Percentiles rank a stretch among this genome's conserved stretches.
Evolutionary conservation across 2,797 vertebrate species (phyloP).

Genomic region (Pipistrellus kuhlii): DNA sequence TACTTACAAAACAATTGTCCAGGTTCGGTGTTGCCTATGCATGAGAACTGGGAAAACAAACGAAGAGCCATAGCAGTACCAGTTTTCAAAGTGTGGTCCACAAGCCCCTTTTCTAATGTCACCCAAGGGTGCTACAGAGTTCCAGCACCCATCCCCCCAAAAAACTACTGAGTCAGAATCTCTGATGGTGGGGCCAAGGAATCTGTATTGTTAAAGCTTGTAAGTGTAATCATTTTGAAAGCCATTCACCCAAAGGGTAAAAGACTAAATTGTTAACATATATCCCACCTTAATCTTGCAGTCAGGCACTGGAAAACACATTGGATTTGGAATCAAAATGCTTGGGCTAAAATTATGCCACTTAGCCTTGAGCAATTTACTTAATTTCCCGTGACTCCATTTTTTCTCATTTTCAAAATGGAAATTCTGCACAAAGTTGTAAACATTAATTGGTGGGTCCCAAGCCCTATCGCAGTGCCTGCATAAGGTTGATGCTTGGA

Average conservation of each 20-base stretch:
- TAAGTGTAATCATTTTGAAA: conserved; percentile 49
- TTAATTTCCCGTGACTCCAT: background rate
- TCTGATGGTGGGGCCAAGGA: background rate
- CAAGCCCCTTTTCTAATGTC: background rate
- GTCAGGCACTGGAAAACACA: conserved; percentile 27
- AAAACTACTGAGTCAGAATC: background rate
- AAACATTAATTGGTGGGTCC: background rate
- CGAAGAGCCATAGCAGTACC: no score
- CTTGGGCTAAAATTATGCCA: conserved; percentile 34
- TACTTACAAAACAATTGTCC: background rate
- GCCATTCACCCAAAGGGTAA: conserved; percentile 41
- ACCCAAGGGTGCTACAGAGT: no score
- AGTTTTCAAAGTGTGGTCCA: background rate
- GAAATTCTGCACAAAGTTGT: conserved; percentile 49
- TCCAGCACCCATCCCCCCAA: accelerated
- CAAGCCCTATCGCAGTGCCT: background rate
- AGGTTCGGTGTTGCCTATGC: background rate
- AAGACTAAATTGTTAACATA: background rate
- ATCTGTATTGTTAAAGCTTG: conserved; percentile 7
- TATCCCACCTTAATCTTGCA: conserved; percentile 47
- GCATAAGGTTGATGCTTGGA: background rate
- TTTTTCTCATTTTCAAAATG: conserved; percentile 54
- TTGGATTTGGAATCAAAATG: conserved; percentile 48
- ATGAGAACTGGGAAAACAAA: background rate
- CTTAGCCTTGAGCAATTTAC: conserved; percentile 33